These are phyloP conservation scores for Barypeithes pellucidus DNA, from an alignment of 2,888 invertebrate species.

Conservation along the genomic window DNA sequence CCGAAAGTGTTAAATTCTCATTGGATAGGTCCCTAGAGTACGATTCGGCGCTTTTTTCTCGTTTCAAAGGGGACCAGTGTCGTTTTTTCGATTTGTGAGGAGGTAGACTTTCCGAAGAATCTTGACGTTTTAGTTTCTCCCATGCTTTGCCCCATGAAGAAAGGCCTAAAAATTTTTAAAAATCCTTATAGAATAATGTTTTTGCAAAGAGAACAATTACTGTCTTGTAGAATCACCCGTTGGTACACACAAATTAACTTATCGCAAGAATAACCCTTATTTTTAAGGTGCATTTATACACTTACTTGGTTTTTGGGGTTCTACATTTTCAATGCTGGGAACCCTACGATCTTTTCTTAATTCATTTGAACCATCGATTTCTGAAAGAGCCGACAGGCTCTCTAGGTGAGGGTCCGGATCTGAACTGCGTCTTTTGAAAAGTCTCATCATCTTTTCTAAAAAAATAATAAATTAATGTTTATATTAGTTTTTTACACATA, in stretches of 20 bases:
- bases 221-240: no score
- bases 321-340: conserved; percentile 55
- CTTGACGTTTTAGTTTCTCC: conserved; percentile 76
- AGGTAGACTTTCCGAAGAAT: conserved; percentile 73
- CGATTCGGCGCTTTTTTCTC: conserved; percentile 57
- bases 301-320: conserved; percentile 59
- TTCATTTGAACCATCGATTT: conserved; percentile 51
- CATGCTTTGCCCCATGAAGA: conserved; percentile 75
- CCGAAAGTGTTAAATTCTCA: conserved; percentile 11
- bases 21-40: conserved; percentile 50
- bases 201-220: no score
- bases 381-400: conserved; percentile 70
- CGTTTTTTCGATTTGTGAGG: conserved; percentile 62
- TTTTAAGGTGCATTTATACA: neutral
- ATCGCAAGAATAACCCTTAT: neutral
- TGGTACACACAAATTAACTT: no score
- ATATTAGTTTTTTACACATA: neutral
- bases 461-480: neutral
- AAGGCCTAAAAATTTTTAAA: conserved; percentile 68
- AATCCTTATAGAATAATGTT: no score
- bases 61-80: conserved; percentile 70
- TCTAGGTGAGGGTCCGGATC: conserved; percentile 76
- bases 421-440: conserved; percentile 73
- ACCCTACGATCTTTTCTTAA: conserved; percentile 43
- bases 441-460: conserved; percentile 68